Conservation (phyloP, 2,113 vertebrate genomes). For the Mesembrinibis cayennensis region DNA sequence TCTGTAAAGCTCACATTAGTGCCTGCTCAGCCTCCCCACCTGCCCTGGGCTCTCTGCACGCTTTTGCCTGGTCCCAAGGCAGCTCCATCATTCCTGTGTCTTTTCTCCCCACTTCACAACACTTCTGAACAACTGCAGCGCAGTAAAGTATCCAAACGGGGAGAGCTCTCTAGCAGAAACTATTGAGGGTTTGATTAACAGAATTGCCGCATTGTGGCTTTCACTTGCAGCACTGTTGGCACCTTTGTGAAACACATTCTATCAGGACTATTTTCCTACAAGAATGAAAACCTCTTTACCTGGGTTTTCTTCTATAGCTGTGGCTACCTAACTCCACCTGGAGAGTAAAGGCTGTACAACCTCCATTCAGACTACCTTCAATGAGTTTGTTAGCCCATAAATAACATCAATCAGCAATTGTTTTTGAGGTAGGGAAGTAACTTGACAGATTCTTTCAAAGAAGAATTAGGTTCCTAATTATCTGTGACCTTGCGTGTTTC, state of each 20-base stretch:
- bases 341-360: not conserved
- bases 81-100: not conserved
- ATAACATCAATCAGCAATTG: slow-evolving; percentile 58
- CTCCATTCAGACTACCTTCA: slow-evolving; percentile 27
- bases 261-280: not conserved
- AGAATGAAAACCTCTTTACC: slow-evolving; percentile 3
- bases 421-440: slow-evolving; percentile 55
- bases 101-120: not conserved
- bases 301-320: not conserved
- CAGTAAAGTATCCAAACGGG: not conserved
- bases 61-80: not conserved
- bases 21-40: not conserved
- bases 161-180: not conserved
- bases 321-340: slow-evolving; percentile 7
- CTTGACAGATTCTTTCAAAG: slow-evolving; percentile 68
- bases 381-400: slow-evolving; percentile 52
- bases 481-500: slow-evolving; percentile 55
- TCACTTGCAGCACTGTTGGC: not conserved
- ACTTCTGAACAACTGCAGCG: not conserved
- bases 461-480: slow-evolving; percentile 67
- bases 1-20: not conserved
- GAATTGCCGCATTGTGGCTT: not conserved
- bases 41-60: not conserved
- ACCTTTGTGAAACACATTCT: not conserved
- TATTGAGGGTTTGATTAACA: not conserved